These are phyloP conservation scores for Agapornis roseicollis DNA, from an alignment of 2,113 vertebrate genomes.

Conservation along the genomic window DNA sequence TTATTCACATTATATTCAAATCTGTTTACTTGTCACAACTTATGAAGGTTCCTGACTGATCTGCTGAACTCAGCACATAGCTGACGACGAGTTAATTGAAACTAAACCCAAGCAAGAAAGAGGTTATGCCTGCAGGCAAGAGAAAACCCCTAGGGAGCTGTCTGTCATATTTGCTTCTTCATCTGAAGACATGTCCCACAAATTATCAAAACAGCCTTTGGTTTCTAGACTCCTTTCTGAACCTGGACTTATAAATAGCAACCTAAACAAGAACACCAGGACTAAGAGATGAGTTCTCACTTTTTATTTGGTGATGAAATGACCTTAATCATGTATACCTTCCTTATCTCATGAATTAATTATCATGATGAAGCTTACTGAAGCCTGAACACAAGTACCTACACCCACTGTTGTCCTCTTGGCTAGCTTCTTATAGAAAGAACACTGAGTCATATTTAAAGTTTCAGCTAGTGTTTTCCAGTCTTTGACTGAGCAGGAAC, in stretches of 20 bases:
- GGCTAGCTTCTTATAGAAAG: background rate
- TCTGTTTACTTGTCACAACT: conserved; percentile 11
- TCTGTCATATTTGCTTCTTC: conserved; percentile 38
- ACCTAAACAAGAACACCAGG: background rate
- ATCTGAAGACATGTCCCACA: background rate
- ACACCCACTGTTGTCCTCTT: background rate
- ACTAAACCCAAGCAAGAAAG: conserved; percentile 23
- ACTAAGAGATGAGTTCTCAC: background rate
- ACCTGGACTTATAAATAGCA: conserved; percentile 45
- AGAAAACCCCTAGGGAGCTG: conserved; percentile 24
- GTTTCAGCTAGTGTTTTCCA: background rate
- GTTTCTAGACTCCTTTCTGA: conserved; percentile 36
- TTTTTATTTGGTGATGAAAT: conserved; percentile 30
- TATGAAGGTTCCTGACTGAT: background rate
- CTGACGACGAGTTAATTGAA: conserved; percentile 43
- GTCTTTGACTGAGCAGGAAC: background rate
- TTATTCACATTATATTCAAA: background rate
- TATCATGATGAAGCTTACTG: conserved; percentile 27
- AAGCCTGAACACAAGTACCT: conserved; percentile 7
- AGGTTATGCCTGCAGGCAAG: conserved; percentile 35
- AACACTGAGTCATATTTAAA: background rate
- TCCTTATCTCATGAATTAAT: conserved; percentile 45
- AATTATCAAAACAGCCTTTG: conserved; percentile 40
- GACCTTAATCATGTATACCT: conserved; percentile 36
- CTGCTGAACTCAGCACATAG: conserved; percentile 21